phyloP scores from a whole-genome alignment of 2,888 invertebrate species.

The Selenia dentaria region DNA sequence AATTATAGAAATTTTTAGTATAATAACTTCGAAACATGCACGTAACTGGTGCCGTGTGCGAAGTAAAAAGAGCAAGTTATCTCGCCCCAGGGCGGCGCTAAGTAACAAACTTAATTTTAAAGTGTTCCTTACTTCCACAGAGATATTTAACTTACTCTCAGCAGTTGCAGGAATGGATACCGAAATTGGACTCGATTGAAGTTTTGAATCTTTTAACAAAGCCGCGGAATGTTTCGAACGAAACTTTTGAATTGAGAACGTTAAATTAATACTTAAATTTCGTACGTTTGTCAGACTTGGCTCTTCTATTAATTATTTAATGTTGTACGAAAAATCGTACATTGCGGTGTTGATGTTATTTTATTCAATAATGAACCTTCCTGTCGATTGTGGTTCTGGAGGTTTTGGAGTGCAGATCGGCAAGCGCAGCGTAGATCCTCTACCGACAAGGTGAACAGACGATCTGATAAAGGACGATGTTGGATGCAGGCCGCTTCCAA shows the following conservation, averaged over 20 bases:
- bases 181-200: constrained; percentile 34
- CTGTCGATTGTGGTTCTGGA: no score
- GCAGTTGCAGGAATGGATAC: constrained; percentile 36
- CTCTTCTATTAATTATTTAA: neutral
- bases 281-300: neutral
- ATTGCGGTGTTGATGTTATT: no score
- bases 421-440: no score
- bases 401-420: no score
- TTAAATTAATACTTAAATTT: constrained; percentile 4
- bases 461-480: no score
- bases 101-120: constrained; percentile 47
- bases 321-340: neutral
- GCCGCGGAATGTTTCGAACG: constrained; percentile 2
- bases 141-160: constrained; percentile 41
- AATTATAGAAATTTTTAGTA: no score
- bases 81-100: constrained; percentile 32
- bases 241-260: constrained; percentile 9
- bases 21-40: neutral
- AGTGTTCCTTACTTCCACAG: constrained; percentile 34
- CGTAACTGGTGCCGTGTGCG: constrained; percentile 10
- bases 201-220: constrained; percentile 26
- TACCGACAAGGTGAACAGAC: no score
- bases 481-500: no score
- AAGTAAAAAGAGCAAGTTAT: constrained; percentile 3
- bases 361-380: no score